Percentiles rank a stretch among this genome's conserved stretches.
Conservation (phyloP, 1,140 invertebrate species). For the Heliconius congener region DNA sequence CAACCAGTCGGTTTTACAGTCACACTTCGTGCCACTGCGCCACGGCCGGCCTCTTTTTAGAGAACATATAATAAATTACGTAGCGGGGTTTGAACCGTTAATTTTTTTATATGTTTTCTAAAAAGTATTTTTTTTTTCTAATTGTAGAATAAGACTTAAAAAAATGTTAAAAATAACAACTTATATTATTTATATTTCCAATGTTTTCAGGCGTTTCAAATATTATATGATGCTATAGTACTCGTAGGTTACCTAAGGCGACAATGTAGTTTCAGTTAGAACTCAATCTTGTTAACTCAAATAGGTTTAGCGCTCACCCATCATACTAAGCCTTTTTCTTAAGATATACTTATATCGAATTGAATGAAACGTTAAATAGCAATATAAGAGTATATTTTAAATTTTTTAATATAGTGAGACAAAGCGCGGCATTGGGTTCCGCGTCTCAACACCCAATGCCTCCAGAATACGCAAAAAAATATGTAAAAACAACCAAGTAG, state of each 20-base stretch:
- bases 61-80: no score
- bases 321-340: conserved; percentile 27
- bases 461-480: not conserved
- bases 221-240: not conserved
- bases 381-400: not conserved
- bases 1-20: no score
- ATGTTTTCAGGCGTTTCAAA: not conserved
- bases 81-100: no score
- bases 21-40: no score
- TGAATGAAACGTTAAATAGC: not conserved
- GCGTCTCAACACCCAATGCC: no score
- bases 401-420: not conserved
- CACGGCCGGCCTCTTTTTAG: no score
- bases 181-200: not conserved
- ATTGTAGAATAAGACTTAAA: no score
- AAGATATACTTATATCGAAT: not conserved
- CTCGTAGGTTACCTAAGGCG: conserved; percentile 21
- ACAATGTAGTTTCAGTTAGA: conserved; percentile 12
- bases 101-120: no score
- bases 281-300: conserved; percentile 24
- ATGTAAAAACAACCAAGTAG: not conserved
- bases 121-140: no score
- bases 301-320: conserved; percentile 23
- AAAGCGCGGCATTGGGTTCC: no score
- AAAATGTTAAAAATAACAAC: no score